A percentile compares a stretch with the other conserved stretches of the same genome.
phyloP scores from a whole-genome alignment of 2,888 invertebrate species.

The Pelosia muscerda region DNA sequence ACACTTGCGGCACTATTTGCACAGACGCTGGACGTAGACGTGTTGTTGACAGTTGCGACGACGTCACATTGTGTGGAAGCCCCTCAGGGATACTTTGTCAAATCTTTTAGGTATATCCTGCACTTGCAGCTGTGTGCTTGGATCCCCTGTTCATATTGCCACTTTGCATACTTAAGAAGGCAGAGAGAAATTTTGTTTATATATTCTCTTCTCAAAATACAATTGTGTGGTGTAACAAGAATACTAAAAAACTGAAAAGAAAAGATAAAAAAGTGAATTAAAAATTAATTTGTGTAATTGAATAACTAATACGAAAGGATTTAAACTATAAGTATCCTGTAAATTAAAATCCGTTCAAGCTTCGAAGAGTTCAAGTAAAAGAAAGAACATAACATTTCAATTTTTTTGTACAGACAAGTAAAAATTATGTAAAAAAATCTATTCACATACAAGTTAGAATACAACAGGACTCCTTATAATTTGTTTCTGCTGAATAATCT shows the following conservation, averaged over 20 bases:
- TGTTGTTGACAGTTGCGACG: constrained; percentile 16
- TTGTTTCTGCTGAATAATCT: not conserved
- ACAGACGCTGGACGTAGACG: not conserved
- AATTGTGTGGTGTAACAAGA: not conserved
- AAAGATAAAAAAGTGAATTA: too few relatives aligned
- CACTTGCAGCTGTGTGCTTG: constrained; percentile 1
- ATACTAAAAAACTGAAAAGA: too few relatives aligned
- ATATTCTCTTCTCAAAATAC: not conserved
- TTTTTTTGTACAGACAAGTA: too few relatives aligned
- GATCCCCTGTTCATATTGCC: not conserved
- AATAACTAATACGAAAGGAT: too few relatives aligned
- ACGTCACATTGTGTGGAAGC: constrained; percentile 3
- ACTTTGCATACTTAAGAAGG: not conserved
- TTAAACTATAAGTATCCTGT: not conserved
- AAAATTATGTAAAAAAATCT: too few relatives aligned
- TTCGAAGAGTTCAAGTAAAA: not conserved
- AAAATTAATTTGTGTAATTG: not conserved
- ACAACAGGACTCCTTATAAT: not conserved
- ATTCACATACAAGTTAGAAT: not conserved
- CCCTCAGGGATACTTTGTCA: constrained; percentile 12
- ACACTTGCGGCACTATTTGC: constrained; percentile 11
- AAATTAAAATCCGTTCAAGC: not conserved
- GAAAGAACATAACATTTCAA: too few relatives aligned
- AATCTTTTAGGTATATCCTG: constrained; percentile 5
- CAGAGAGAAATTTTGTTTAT: not conserved